These are phyloP conservation scores for Gorilla gorilla DNA, from an alignment of 2,113 vertebrate genomes.

Conservation along the genomic window DNA sequence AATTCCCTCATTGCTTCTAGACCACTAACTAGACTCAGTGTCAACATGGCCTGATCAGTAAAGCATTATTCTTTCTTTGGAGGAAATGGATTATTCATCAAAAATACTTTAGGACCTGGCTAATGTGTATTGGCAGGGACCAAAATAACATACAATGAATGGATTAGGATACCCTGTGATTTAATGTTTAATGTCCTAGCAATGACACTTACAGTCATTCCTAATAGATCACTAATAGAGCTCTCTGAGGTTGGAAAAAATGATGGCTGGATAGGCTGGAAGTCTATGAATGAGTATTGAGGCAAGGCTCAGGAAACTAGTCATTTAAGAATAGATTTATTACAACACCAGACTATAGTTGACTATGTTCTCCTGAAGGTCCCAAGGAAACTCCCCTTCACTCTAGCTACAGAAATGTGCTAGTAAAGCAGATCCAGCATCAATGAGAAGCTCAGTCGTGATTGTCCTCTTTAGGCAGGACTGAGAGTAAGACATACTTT, in stretches of 20 bases:
- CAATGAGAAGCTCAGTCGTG: background rate
- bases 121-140: background rate
- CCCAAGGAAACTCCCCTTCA: background rate
- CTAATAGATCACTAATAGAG: background rate
- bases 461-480: fast-evolving
- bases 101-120: background rate
- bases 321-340: background rate
- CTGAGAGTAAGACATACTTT: background rate
- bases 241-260: background rate
- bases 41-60: background rate
- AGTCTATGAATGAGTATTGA: background rate
- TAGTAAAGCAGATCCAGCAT: background rate
- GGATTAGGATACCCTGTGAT: background rate
- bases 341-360: background rate
- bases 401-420: background rate
- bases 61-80: background rate
- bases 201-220: background rate
- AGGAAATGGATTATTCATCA: slow-evolving; percentile 19
- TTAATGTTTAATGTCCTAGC: background rate
- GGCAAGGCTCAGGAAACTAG: background rate
- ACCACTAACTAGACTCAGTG: background rate
- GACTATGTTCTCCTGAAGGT: background rate
- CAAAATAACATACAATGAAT: background rate
- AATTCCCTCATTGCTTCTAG: background rate
- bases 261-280: background rate